A percentile compares a stretch with the other conserved stretches of the same genome.
Evolutionary conservation across 2,888 invertebrate species (phyloP).

Genomic region (Lasioglossum malachurum): DNA sequence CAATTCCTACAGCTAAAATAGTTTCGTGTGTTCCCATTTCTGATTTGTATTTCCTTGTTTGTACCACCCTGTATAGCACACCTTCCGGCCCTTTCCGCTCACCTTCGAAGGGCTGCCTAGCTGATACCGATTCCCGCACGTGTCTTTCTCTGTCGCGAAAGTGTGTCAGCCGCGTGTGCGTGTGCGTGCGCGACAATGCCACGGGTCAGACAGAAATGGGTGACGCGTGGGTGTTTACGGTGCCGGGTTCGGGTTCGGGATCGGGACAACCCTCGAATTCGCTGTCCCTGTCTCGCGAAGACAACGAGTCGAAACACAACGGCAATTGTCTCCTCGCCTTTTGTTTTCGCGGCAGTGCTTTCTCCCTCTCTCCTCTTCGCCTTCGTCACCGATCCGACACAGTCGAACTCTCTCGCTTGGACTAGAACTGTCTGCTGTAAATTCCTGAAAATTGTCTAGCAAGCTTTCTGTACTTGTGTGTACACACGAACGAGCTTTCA

Average conservation of each 20-base stretch:
- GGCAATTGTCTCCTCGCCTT: not conserved
- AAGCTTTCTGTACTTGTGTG: too few species aligned
- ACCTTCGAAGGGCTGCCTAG: conserved; percentile 67
- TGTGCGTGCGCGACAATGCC: conserved; percentile 53
- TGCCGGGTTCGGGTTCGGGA: conserved; percentile 39
- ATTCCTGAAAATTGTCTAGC: not conserved
- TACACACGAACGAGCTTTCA: too few species aligned
- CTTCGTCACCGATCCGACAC: not conserved
- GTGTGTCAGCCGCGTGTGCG: conserved; percentile 68
- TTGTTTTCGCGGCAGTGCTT: not conserved
- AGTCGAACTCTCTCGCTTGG: not conserved
- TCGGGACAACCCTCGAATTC: conserved; percentile 57
- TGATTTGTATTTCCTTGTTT: too few species aligned
- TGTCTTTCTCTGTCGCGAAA: conserved; percentile 59
- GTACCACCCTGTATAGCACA: not conserved
- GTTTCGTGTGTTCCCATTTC: too few species aligned
- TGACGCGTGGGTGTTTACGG: conserved; percentile 57
- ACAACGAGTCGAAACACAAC: not conserved
- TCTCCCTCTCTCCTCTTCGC: not conserved
- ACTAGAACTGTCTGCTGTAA: not conserved
- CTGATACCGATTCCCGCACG: conserved; percentile 59
- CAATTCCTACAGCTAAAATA: too few species aligned
- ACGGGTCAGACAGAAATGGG: conserved; percentile 54
- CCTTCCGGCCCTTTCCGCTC: conserved; percentile 44
- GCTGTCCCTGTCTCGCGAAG: conserved; percentile 13